Evolutionary conservation across 2,113 vertebrate genomes (phyloP), one percentile per base, ranked within the genome.

Genomic region (Ascaphus truei): DNA sequence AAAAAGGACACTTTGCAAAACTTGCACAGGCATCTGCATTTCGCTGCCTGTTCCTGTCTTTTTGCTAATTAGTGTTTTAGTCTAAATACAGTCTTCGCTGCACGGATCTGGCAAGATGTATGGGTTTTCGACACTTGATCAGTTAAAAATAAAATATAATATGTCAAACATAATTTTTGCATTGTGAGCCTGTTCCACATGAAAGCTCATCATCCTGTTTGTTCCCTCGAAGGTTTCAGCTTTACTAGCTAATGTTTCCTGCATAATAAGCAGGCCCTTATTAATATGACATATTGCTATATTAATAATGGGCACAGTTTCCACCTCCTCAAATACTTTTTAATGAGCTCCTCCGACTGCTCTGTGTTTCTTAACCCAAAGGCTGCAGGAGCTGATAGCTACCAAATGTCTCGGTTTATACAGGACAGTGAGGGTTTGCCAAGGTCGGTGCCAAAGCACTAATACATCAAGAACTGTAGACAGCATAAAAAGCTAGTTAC

Each of bases 271-370:
- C 48, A 50, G 47, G 11, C 13, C 16, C 48, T 52, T 61, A 60
- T 60, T 71, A 71, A 71, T 52, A 71, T 41, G 67, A 52, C 56
- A 43, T 71, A 71, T 71, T 71, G 61, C 31, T 13, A n/a, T 16
- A 52, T 15, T 61, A 71, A 61, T 71, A 61, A 52, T 39, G 36
- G 43, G 47, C 55, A n/a, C 31, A 20, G 56, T 61, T 50, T 71
- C 47, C 26, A 37, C 45, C 5, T 60, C 41, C 29, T 37, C 29
- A 50, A 68, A 59, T 25, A 50, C 56, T 51, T 67, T 61, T 52
- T 61, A 61, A 71, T 61, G 33, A 71, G 43, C 56, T 69, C 23
- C 34, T 37, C 26, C 7, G 9, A 18, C 43, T 66, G 34, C 34
- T 25, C 56, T 16, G 34, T 51, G 43, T 20, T 56, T 29, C 26